Percentiles rank a stretch among this genome's conserved stretches.
Evolutionary conservation across 2,113 vertebrate species (phyloP).

Genomic region (Synodontis membranacea): DNA sequence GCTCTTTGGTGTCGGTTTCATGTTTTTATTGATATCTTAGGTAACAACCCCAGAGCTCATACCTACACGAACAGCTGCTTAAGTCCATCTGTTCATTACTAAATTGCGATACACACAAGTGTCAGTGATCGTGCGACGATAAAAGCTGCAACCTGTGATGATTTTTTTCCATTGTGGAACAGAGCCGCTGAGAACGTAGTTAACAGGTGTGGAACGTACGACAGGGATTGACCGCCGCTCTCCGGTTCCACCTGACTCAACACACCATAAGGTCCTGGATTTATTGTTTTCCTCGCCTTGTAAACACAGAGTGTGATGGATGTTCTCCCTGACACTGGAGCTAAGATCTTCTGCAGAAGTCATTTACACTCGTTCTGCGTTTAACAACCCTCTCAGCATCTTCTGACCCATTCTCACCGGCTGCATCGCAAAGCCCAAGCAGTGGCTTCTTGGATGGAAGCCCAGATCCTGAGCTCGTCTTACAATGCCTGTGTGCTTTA

Average conservation of each 20-base stretch:
- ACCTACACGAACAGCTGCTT: not conserved
- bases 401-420: not conserved
- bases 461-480: conserved; percentile 14
- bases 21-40: conserved; percentile 9
- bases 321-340: conserved; percentile 14
- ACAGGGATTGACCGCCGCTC: not conserved
- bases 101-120: not conserved
- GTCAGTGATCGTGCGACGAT: not conserved
- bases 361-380: conserved; percentile 15
- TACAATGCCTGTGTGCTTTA: conserved; percentile 17
- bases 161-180: not conserved
- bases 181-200: not conserved
- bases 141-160: conserved; percentile 10
- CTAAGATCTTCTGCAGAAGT: conserved; percentile 39
- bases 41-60: not conserved
- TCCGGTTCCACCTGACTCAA: conserved; percentile 16
- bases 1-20: conserved; percentile 27
- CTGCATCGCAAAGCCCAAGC: not conserved
- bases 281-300: conserved; percentile 10
- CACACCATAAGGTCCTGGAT: conserved; percentile 21
- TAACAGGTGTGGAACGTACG: conserved; percentile 12
- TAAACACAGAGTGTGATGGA: conserved; percentile 39
- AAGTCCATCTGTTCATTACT: conserved; percentile 8
- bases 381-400: conserved; percentile 34
- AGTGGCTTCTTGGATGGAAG: not conserved